Evolutionary conservation across 1,140 invertebrate genomes (phyloP).

Genomic region (Palaemon carinicauda): DNA sequence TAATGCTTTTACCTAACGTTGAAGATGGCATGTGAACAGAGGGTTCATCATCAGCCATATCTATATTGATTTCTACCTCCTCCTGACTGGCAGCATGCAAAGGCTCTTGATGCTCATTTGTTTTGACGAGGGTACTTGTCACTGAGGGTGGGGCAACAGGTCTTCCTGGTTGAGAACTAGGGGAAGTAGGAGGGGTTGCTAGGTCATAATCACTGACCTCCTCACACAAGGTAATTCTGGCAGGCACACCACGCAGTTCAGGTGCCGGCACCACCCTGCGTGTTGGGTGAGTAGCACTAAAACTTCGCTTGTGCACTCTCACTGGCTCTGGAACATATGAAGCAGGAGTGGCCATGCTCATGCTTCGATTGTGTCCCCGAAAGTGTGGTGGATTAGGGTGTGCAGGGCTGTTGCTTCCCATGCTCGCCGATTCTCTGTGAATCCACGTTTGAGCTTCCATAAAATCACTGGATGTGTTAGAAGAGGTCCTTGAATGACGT

Average conservation of each 20-base stretch:
- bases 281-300: conserved; percentile 36
- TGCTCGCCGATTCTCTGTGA: conserved; percentile 23
- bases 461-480: conserved; percentile 48
- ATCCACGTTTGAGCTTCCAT: conserved; percentile 52
- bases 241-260: conserved; percentile 15
- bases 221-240: conserved; percentile 39
- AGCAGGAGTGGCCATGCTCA: conserved; percentile 34
- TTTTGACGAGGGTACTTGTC: neutral
- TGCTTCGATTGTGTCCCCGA: conserved; percentile 29
- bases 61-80: too few species aligned
- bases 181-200: neutral
- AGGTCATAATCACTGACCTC: conserved; percentile 16
- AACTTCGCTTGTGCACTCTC: conserved; percentile 33
- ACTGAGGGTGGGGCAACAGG: neutral
- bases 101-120: too few species aligned
- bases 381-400: neutral
- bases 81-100: too few species aligned
- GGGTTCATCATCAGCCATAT: too few species aligned
- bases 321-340: conserved; percentile 33
- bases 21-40: too few species aligned
- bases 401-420: conserved; percentile 23
- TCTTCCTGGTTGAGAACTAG: conserved; percentile 21
- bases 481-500: conserved; percentile 41
- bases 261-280: conserved; percentile 38
- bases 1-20: neutral